Conservation (phyloP, 2,113 vertebrate species). For the Setophaga petechia region DNA sequence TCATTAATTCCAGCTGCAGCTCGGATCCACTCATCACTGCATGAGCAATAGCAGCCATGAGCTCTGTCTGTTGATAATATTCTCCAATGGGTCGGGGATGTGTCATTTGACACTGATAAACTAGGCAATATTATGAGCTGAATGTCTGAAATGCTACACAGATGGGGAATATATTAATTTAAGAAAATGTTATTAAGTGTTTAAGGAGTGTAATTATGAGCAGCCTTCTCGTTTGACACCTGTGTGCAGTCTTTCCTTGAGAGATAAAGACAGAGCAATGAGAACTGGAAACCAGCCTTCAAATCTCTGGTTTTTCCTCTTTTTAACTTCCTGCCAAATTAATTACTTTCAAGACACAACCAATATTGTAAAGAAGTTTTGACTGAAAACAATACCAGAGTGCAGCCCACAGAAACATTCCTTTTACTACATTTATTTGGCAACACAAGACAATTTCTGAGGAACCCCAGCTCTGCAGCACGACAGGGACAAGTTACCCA, state of each 20-base stretch:
- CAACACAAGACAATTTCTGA: background rate
- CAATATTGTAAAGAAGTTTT: background rate
- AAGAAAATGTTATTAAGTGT: constrained; percentile 66
- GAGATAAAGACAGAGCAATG: constrained; percentile 40
- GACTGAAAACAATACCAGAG: background rate
- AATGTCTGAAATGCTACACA: constrained; percentile 57
- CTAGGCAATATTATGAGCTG: constrained; percentile 64
- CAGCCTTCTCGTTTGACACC: constrained; percentile 65
- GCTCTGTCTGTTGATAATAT: constrained; percentile 69
- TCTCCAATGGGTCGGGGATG: constrained; percentile 57
- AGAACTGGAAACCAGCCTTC: constrained; percentile 25
- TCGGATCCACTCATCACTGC: constrained; percentile 42
- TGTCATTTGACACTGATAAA: constrained; percentile 75
- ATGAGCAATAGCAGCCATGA: constrained; percentile 47
- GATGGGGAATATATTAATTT: constrained; percentile 67
- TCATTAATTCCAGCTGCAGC: constrained; percentile 64
- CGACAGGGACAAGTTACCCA: background rate
- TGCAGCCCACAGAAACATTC: background rate
- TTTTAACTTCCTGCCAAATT: constrained; percentile 22
- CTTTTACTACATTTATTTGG: background rate
- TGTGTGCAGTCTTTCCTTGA: constrained; percentile 39
- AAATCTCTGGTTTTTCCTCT: background rate
- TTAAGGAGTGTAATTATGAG: constrained; percentile 68
- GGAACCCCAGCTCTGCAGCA: background rate
- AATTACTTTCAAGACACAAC: background rate